Base-by-base conservation (phyloP, 2,888 invertebrate species). In the Reticulitermes lucifugus region DNA sequence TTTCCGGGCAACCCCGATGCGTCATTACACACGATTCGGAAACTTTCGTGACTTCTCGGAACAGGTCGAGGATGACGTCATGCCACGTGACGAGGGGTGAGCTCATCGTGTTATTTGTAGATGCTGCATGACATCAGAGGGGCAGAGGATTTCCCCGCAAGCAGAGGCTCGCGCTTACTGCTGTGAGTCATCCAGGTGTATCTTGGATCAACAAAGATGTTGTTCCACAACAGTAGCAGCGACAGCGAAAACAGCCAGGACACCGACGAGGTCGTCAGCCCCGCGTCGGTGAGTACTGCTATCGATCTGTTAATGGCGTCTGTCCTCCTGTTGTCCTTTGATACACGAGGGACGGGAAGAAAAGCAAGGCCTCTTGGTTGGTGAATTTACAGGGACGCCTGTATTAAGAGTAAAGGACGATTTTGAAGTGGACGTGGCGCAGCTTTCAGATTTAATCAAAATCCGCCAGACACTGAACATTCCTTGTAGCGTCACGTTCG, bases 1-100 rank as follows among this genome's bases (percentile, higher is more conserved):
- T 85, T 86, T 86, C 86, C 86, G 86, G 86, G 85, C 86, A 85
- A 86, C 84, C 84, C 85, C 83, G 86, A 79, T 86, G 84, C 82
- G 86, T 84, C 84, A 86, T 60, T 51, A 35, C 59, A 59, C 59
- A 46, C 35, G 60, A 14, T 51, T 86, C 85, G 86, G 86, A 35
- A 83, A 77, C 43, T 75, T 79, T 83, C 86, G 86, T 12, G 35
- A 43, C 18, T 79, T 79, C 80, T 84, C 85, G 85, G 79, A 46
- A 80, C n/a, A 1, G 14, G 22, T 60, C 80, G 80, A 29, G 35
- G 6, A 77, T 86, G 83, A 83, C 86, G 86, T 84, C 84, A 84
- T 35, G 83, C 85, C 86, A 84, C 86, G 85, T 86, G 85, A 86
- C 79, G 79, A 35, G 70, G 70, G 46, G 84, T 86, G 86, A 86